A percentile compares a stretch with the other conserved stretches of the same genome.
These are phyloP conservation scores for Megastigmus dorsalis DNA, from an alignment of 2,888 invertebrate genomes.

Conservation along the genomic window DNA sequence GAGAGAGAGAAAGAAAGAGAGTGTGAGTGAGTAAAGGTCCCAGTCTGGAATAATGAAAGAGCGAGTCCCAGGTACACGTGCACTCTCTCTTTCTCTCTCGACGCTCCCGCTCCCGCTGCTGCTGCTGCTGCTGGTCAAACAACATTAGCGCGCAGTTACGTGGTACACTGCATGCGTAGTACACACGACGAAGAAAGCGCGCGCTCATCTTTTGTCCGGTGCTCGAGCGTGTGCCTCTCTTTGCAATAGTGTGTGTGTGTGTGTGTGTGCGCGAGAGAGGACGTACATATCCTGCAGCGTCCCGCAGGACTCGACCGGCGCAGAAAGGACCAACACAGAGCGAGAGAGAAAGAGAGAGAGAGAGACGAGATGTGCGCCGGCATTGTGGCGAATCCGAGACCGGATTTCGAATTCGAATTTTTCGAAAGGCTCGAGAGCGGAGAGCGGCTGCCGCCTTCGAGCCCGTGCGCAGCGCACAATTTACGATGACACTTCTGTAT, in stretches of 20 bases:
- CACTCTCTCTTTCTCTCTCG: too few species aligned
- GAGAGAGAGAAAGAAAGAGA: too few species aligned
- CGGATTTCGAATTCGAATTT: constrained; percentile 33
- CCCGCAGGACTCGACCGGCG: constrained; percentile 11
- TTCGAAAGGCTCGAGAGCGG: too few species aligned
- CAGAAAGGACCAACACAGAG: too few species aligned
- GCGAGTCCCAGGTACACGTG: constrained; percentile 25
- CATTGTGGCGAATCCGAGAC: constrained; percentile 50
- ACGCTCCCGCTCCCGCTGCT: too few species aligned
- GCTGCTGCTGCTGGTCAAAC: constrained; percentile 48
- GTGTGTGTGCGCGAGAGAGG: too few species aligned
- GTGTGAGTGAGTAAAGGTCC: constrained; percentile 41
- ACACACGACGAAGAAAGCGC: constrained; percentile 44
- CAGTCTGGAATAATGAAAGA: constrained; percentile 9
- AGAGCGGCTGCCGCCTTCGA: too few species aligned
- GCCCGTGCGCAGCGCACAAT: too few species aligned
- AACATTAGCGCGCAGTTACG: constrained; percentile 39
- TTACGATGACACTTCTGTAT: constrained; percentile 57
- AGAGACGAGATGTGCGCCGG: not conserved
- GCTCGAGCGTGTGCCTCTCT: not conserved
- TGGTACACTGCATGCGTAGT: too few species aligned
- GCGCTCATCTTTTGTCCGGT: constrained; percentile 13
- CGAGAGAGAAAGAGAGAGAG: not conserved
- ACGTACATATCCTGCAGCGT: too few species aligned
- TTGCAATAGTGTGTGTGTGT: too few species aligned